Evolutionary conservation across 2,113 vertebrate genomes (phyloP).

Genomic region (Epinephelus moara): DNA sequence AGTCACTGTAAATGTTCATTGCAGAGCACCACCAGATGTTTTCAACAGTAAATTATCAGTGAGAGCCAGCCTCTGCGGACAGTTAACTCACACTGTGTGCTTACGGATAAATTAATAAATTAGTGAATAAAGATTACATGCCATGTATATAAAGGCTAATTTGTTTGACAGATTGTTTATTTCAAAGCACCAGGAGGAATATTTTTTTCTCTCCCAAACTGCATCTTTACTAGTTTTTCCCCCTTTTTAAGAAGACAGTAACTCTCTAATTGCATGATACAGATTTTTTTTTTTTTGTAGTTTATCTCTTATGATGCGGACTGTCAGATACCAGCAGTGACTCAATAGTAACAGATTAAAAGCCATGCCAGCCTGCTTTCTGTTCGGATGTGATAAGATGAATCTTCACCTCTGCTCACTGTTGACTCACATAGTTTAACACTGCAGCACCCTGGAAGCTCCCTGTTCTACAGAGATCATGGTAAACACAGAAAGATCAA

Average conservation of each 20-base stretch:
- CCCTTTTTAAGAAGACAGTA: background rate
- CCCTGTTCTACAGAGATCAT: constrained; percentile 39
- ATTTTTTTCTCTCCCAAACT: constrained; percentile 7
- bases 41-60: constrained; percentile 71
- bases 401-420: constrained; percentile 48
- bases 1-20: constrained; percentile 75
- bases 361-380: constrained; percentile 40
- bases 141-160: constrained; percentile 21
- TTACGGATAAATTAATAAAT: constrained; percentile 52
- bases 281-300: constrained; percentile 28
- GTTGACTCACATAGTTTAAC: constrained; percentile 33
- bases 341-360: constrained; percentile 48
- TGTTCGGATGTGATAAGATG: constrained; percentile 56
- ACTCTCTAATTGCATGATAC: constrained; percentile 29
- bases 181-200: constrained; percentile 28
- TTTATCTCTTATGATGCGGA: constrained; percentile 29
- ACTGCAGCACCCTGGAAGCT: constrained; percentile 27
- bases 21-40: constrained; percentile 75
- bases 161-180: constrained; percentile 37
- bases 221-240: background rate
- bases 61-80: constrained; percentile 61
- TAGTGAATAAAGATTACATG: constrained; percentile 37
- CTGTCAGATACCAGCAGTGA: constrained; percentile 23
- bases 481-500: constrained; percentile 43
- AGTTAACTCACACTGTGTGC: constrained; percentile 48